phyloP scores from a whole-genome alignment of 2,113 vertebrate species.

The Hyperoodon ampullatus region DNA sequence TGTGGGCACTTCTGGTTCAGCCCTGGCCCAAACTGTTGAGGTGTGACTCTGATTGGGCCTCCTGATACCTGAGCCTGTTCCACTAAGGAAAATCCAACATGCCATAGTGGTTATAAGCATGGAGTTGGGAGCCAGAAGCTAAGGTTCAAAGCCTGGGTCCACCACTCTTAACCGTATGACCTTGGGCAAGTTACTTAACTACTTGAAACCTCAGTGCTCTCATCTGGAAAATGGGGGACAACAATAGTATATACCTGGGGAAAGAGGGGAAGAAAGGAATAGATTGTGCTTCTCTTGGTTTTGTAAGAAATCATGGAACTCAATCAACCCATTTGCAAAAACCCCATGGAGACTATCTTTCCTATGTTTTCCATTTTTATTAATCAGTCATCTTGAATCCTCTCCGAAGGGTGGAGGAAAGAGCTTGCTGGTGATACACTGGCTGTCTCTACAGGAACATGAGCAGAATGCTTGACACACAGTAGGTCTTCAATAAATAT shows the following conservation, averaged over 20 bases:
- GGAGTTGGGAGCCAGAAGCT: background rate
- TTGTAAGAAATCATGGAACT: background rate
- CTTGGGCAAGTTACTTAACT: background rate
- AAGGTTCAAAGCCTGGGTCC: background rate
- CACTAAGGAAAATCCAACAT: background rate
- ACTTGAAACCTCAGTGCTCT: background rate
- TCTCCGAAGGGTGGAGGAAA: background rate
- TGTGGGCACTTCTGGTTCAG: background rate
- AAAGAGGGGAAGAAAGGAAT: background rate
- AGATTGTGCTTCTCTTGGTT: background rate
- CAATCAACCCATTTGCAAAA: background rate
- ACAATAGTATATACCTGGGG: background rate
- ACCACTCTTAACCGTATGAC: background rate
- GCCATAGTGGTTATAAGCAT: accelerated
- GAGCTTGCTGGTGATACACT: background rate
- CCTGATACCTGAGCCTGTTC: background rate
- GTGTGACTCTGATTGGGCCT: background rate
- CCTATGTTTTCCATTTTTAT: background rate
- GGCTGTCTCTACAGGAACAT: background rate
- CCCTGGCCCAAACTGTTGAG: background rate
- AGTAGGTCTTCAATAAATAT: background rate
- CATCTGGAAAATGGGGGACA: background rate
- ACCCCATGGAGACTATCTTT: background rate
- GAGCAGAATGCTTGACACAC: background rate
- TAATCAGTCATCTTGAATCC: background rate